phyloP scores from a whole-genome alignment of 2,113 vertebrate species.

The Neomonachus schauinslandi region DNA sequence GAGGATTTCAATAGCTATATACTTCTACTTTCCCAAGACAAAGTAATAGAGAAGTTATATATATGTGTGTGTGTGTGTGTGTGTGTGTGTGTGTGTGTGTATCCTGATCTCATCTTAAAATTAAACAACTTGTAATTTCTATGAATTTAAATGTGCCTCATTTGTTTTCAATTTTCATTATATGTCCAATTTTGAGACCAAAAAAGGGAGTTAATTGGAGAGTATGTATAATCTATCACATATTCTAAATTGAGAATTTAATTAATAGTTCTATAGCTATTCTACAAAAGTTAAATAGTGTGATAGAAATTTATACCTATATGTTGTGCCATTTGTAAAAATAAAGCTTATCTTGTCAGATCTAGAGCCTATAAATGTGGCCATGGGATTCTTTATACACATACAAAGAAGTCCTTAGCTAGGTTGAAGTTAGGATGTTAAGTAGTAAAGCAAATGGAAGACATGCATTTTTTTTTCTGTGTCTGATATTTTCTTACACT shows the following conservation, averaged over 20 bases:
- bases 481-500: neutral
- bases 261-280: slow-evolving; percentile 8
- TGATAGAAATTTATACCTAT: slow-evolving; percentile 11
- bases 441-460: slow-evolving; percentile 69
- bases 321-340: neutral
- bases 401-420: neutral
- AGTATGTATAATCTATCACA: neutral
- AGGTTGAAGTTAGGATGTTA: slow-evolving; percentile 64
- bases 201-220: neutral
- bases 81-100: too few relatives aligned
- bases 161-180: slow-evolving; percentile 8
- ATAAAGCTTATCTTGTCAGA: neutral
- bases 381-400: neutral
- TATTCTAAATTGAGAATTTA: neutral
- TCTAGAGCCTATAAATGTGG: neutral
- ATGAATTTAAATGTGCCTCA: neutral
- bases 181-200: neutral
- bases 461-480: neutral
- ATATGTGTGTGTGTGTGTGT: too few relatives aligned
- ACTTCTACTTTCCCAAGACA: neutral
- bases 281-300: slow-evolving; percentile 30
- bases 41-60: neutral
- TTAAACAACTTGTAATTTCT: neutral
- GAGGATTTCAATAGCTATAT: neutral
- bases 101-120: neutral